Percentiles rank a stretch among this genome's conserved stretches.
Evolutionary conservation across 1,140 invertebrate species (phyloP).

Genomic region (Drosophila lowei): DNA sequence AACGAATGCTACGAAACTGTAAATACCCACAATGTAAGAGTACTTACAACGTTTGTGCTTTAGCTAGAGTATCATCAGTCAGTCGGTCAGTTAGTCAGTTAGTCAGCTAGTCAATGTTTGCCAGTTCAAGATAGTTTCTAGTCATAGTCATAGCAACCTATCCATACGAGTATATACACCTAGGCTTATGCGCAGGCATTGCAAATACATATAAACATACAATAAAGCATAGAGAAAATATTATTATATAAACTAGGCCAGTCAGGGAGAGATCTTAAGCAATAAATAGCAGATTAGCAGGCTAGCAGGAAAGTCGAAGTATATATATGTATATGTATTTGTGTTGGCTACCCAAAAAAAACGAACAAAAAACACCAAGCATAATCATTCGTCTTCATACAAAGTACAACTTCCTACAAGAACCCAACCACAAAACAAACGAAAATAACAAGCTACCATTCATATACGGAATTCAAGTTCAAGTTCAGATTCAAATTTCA

Average conservation of each 20-base stretch:
- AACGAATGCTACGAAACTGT: conserved; percentile 60
- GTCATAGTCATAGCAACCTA: conserved; percentile 27
- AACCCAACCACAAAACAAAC: conserved; percentile 32
- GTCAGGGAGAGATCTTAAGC: conserved; percentile 62
- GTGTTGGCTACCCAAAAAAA: conserved; percentile 46
- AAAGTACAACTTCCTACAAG: conserved; percentile 70
- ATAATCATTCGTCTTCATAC: conserved; percentile 77
- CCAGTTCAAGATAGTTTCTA: conserved; percentile 54
- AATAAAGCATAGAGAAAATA: conserved; percentile 27
- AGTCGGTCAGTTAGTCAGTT: conserved; percentile 21
- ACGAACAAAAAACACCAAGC: conserved; percentile 30
- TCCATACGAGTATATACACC: conserved; percentile 5
- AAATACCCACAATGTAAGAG: conserved; percentile 56
- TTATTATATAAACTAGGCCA: conserved; percentile 48
- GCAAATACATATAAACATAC: conserved; percentile 10
- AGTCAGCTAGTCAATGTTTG: conserved; percentile 44
- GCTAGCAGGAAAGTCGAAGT: conserved; percentile 34
- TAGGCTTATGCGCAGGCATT: conserved; percentile 2
- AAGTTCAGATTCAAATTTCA: conserved; percentile 53
- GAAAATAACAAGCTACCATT: conserved; percentile 18
- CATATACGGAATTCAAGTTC: conserved; percentile 27
- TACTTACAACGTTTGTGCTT: conserved; percentile 59
- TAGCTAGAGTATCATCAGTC: conserved; percentile 27
- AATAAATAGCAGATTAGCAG: conserved; percentile 43
- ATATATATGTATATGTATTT: conserved; percentile 12